Percentiles rank a stretch among this genome's conserved stretches.
These are phyloP conservation scores for Clarias macrocephalus DNA, from an alignment of 2,113 vertebrate genomes.

Conservation along the genomic window DNA sequence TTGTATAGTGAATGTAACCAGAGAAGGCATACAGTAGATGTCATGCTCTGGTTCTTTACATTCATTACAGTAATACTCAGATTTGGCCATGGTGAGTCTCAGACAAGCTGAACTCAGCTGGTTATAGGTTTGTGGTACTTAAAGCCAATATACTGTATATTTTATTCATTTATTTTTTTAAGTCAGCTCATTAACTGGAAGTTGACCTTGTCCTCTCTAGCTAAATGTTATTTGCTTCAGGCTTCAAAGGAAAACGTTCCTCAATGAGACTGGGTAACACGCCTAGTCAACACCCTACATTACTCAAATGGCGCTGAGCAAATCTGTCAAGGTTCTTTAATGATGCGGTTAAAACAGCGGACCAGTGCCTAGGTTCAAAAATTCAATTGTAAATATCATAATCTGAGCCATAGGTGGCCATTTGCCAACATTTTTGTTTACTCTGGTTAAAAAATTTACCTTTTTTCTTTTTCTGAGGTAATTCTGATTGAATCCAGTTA, in stretches of 20 bases:
- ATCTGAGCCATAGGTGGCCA: neutral
- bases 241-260: conserved; percentile 32
- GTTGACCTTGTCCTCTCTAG: conserved; percentile 63
- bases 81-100: conserved; percentile 68
- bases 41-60: conserved; percentile 40
- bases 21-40: conserved; percentile 58
- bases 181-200: conserved; percentile 56
- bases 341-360: conserved; percentile 13
- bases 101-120: conserved; percentile 65
- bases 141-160: conserved; percentile 57
- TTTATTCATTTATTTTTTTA: conserved; percentile 23
- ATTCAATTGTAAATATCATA: neutral
- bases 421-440: conserved; percentile 1
- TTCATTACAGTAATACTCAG: conserved; percentile 63
- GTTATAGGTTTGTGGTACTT: conserved; percentile 63
- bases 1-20: neutral
- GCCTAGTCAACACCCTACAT: conserved; percentile 12
- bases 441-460: neutral
- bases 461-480: conserved; percentile 8
- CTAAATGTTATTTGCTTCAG: conserved; percentile 55
- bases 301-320: conserved; percentile 4
- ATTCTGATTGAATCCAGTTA: neutral
- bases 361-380: neutral
- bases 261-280: neutral
- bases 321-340: conserved; percentile 26